These are phyloP conservation scores for Capromys pilorides DNA, from an alignment of 2,797 vertebrate genomes.

Conservation along the genomic window DNA sequence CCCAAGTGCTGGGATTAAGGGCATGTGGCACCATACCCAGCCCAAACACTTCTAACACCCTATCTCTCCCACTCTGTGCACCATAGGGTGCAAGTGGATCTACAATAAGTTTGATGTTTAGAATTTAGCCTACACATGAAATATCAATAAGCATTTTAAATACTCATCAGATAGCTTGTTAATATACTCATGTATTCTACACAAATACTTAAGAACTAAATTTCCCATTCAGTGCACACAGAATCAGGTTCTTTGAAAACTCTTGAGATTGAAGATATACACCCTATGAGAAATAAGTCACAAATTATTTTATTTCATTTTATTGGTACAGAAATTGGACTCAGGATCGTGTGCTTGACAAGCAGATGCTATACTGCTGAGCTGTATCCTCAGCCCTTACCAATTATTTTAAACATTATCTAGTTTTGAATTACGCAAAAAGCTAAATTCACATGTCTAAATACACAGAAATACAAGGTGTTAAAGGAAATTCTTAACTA, in stretches of 20 bases:
- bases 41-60: not conserved
- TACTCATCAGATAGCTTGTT: not conserved
- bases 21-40: too few species aligned
- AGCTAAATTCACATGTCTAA: not conserved
- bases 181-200: not conserved
- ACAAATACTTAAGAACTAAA: not conserved
- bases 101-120: not conserved
- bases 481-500: not conserved
- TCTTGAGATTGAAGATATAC: not conserved
- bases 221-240: not conserved
- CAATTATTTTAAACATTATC: not conserved
- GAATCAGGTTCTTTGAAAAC: not conserved
- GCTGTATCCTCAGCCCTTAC: too few species aligned
- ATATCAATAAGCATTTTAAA: not conserved
- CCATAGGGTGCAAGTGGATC: too few species aligned
- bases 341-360: too few species aligned
- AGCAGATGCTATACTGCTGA: too few species aligned
- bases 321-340: too few species aligned
- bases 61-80: not conserved
- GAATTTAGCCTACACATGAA: not conserved
- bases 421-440: not conserved
- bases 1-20: too few species aligned
- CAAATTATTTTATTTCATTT: not conserved
- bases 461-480: not conserved
- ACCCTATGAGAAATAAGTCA: not conserved